Conservation (phyloP, 2,888 invertebrate genomes). For the Tupiocoris notatus region DNA sequence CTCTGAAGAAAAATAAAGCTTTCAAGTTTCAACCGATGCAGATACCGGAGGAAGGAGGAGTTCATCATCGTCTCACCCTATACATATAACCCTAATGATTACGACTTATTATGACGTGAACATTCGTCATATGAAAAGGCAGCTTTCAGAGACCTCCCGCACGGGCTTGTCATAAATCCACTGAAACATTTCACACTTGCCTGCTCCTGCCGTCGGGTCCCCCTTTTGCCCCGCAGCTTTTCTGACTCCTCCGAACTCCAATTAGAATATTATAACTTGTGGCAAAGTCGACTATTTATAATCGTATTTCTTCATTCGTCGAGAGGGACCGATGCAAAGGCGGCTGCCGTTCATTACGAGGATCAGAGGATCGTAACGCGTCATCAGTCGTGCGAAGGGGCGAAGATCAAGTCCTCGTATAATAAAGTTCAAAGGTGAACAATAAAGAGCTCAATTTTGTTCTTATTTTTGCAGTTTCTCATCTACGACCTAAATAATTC, state of each 20-base stretch:
- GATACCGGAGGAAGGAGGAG: too few relatives aligned
- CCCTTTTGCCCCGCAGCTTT: neutral
- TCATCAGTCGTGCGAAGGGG: neutral
- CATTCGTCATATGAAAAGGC: neutral
- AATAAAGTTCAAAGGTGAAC: too few relatives aligned
- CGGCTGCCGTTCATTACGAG: constrained; percentile 1
- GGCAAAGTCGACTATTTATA: constrained; percentile 31
- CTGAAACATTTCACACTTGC: constrained; percentile 34
- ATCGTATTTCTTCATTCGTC: neutral
- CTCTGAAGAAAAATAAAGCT: too few relatives aligned
- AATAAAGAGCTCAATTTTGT: too few relatives aligned
- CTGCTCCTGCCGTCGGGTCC: constrained; percentile 10
- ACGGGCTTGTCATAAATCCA: constrained; percentile 9
- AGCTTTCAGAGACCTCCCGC: constrained; percentile 12
- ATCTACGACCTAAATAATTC: too few relatives aligned
- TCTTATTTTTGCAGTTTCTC: too few relatives aligned
- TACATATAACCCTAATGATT: constrained; percentile 1
- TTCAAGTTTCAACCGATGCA: too few relatives aligned
- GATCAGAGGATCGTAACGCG: neutral
- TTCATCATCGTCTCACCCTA: too few relatives aligned
- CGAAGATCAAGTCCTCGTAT: neutral
- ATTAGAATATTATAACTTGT: constrained; percentile 31
- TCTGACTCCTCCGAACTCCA: neutral
- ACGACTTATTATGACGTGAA: constrained; percentile 20
- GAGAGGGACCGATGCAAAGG: neutral